phyloP scores from a whole-genome alignment of 2,797 vertebrate species.

The Neomorphus geoffroyi region DNA sequence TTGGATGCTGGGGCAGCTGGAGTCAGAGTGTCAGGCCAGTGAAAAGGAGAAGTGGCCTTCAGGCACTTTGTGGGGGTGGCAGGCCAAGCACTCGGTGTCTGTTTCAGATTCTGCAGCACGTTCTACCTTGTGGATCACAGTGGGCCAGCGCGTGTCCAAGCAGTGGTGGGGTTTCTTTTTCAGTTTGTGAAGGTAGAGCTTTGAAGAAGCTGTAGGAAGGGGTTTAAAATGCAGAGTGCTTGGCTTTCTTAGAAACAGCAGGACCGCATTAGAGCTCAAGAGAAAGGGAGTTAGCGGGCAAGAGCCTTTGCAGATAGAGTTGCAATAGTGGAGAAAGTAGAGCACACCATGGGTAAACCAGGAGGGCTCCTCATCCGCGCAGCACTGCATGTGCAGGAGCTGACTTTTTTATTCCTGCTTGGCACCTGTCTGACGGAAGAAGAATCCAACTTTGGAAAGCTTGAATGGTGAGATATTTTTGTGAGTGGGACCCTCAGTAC shows the following conservation, averaged over 20 bases:
- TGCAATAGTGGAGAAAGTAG: neutral
- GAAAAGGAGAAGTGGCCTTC: neutral
- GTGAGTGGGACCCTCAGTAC: neutral
- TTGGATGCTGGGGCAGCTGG: neutral
- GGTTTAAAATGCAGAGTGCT: neutral
- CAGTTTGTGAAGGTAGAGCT: neutral
- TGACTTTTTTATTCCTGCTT: neutral
- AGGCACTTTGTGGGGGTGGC: neutral
- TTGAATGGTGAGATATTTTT: neutral
- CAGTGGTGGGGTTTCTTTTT: neutral
- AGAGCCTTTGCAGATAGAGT: neutral
- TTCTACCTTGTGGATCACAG: neutral
- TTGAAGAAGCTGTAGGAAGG: neutral
- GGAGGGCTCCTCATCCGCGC: neutral
- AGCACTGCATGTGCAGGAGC: neutral
- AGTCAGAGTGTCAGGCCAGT: neutral
- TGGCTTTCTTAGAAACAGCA: neutral
- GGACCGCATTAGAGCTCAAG: neutral
- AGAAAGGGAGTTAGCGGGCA: neutral
- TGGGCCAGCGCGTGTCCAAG: fast-evolving
- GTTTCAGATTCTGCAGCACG: neutral
- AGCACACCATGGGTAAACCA: neutral
- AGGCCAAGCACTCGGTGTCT: neutral
- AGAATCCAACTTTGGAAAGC: neutral
- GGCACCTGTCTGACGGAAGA: neutral